Evolutionary conservation across 2,888 invertebrate genomes (phyloP).

Genomic region (Drosophila tanythrix): DNA sequence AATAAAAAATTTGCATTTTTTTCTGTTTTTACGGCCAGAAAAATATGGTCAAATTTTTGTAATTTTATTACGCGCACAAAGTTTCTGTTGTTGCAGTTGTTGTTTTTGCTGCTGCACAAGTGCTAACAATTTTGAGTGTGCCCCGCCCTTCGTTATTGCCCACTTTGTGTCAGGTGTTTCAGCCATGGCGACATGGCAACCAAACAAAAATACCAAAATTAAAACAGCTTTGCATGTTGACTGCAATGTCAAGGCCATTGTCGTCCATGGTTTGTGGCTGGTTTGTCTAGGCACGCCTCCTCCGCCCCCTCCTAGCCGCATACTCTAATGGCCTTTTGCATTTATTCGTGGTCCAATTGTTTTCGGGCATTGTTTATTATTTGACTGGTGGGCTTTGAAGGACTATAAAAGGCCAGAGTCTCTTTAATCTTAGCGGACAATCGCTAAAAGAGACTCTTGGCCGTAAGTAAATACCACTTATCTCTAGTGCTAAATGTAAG

Average conservation of each 20-base stretch:
- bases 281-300: not conserved
- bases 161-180: conserved; percentile 34
- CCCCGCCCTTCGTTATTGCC: conserved; percentile 8
- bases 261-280: conserved; percentile 31
- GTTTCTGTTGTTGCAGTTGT: conserved; percentile 9
- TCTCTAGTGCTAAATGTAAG: not conserved
- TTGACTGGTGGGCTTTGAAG: conserved; percentile 10
- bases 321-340: conserved; percentile 24
- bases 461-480: conserved; percentile 19
- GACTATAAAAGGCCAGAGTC: conserved; percentile 11
- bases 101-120: conserved; percentile 34
- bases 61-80: not conserved
- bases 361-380: conserved; percentile 45
- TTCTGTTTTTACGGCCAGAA: not conserved
- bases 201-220: conserved; percentile 25
- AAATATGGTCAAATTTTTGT: not conserved
- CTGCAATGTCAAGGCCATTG: conserved; percentile 68
- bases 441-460: conserved; percentile 12
- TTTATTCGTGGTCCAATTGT: conserved; percentile 44
- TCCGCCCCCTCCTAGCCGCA: not conserved
- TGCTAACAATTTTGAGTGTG: conserved; percentile 36
- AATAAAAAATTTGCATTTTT: conserved; percentile 30
- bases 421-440: conserved; percentile 22
- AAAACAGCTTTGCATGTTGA: conserved; percentile 60
- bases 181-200: conserved; percentile 16